Evolutionary conservation across 2,797 vertebrate species (phyloP), one percentile per base, ranked within the genome.

Genomic region (Prionace glauca): DNA sequence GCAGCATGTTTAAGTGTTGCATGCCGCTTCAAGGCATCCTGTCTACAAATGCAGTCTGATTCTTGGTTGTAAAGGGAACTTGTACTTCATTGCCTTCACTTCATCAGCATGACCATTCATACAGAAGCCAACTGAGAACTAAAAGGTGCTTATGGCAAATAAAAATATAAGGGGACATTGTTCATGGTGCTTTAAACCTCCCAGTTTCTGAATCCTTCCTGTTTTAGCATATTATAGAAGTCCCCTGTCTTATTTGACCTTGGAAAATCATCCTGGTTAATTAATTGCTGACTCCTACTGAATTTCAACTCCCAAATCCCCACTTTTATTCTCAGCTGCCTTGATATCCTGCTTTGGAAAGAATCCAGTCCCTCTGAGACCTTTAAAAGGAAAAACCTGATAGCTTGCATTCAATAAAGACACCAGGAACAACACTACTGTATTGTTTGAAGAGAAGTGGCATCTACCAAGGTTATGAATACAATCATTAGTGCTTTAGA

Each of bases 281-380:
- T 92, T 69, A 41, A 69, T 92, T 41, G n/a, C 65, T 92, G 62
- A 92, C 8, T 41, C 90, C 36, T 36, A 69, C 90, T 69, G 62
- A 92, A 92, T 92, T 41, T 92, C 88, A 91, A 91, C 62, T 91
- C 88, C 88, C 88, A 65, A 65, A 36, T 69, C n/a, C 65, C 90
- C 32, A 41, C n/a, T 92, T 41, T 91, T 41, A 41, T n/a, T 69
- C 90, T 24, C 32, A 69, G 36, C 29, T 90, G 87, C 29, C 86
- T 88, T 88, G 50, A 60, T 20, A 91, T 91, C 88, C 88, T 65
- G 60, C 88, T 65, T 69, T 41, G 90, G 90, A 92, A 67, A 67
- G 65, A 24, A 92, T 69, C 11, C 2, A 41, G 90, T 24, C 65
- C n/a, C 90, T 36, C 41, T n/a, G 90, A 92, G 62, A 92, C 36